phyloP scores from a whole-genome alignment of 2,888 invertebrate genomes.

The Stenotaenia linearis region DNA sequence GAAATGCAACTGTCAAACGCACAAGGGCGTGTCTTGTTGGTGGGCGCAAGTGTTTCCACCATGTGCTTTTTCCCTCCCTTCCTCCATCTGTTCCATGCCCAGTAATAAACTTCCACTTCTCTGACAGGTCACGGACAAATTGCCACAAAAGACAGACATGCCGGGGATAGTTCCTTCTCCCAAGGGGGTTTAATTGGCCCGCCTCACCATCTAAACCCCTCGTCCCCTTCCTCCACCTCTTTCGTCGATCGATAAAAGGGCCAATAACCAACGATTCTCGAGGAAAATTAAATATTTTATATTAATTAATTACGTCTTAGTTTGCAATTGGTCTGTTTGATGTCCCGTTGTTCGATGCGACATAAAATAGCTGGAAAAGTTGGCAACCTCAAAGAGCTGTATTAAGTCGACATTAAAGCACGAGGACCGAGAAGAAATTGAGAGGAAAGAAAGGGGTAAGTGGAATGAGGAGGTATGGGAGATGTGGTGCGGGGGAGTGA shows the following conservation, averaged over 20 bases:
- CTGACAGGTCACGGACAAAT: slow-evolving; percentile 24
- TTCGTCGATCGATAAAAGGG: not conserved
- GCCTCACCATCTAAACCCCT: not conserved
- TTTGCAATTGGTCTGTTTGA: not conserved
- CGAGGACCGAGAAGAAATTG: not conserved
- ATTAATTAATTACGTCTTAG: not conserved
- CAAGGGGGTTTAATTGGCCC: not conserved
- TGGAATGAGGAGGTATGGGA: not conserved
- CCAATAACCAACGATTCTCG: not conserved
- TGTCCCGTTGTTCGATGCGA: not conserved
- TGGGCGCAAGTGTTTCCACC: slow-evolving; percentile 12
- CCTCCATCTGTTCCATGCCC: slow-evolving; percentile 12
- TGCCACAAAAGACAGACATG: slow-evolving; percentile 16
- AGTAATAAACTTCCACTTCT: slow-evolving; percentile 21
- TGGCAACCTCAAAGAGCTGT: slow-evolving; percentile 19
- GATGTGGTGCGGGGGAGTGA: not conserved
- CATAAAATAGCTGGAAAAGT: not conserved
- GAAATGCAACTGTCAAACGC: slow-evolving; percentile 26
- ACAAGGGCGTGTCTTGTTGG: slow-evolving; percentile 2
- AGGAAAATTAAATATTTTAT: not conserved
- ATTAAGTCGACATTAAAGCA: slow-evolving; percentile 19
- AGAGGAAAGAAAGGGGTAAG: slow-evolving; percentile 26
- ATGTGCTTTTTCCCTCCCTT: not conserved
- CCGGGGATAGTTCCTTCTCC: slow-evolving; percentile 16
- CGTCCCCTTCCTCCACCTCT: not conserved